These are phyloP conservation scores for Idris sp. DNA, from an alignment of 1,140 invertebrate genomes.

Conservation along the genomic window DNA sequence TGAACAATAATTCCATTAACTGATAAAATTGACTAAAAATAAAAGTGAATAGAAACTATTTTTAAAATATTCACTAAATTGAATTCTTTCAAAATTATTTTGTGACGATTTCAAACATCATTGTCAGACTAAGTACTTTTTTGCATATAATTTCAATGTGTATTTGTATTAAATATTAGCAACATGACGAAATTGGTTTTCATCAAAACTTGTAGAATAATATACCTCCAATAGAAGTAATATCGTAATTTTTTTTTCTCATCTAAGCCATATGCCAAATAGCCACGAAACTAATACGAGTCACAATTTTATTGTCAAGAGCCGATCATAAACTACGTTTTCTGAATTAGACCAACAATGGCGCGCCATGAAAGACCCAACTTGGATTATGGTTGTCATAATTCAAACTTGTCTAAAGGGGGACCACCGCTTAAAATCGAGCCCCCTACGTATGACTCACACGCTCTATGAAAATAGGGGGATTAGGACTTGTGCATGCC, in stretches of 20 bases:
- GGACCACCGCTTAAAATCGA: slow-evolving; percentile 10
- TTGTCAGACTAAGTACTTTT: no score
- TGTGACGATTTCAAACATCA: no score
- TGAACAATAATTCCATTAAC: no score
- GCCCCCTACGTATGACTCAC: slow-evolving; percentile 28
- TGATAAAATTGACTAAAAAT: no score
- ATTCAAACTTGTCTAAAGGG: slow-evolving; percentile 34
- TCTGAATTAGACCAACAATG: slow-evolving; percentile 44
- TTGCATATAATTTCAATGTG: no score
- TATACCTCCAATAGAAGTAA: no score
- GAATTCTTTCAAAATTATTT: no score
- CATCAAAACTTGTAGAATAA: no score
- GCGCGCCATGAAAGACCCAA: slow-evolving; percentile 21
- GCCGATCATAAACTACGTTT: slow-evolving; percentile 37
- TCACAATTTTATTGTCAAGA: slow-evolving; percentile 31
- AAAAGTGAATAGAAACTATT: no score
- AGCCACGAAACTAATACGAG: slow-evolving; percentile 17
- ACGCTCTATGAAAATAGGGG: slow-evolving; percentile 41
- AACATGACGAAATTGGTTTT: no score
- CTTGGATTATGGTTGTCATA: slow-evolving; percentile 48
- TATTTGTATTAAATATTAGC: no score
- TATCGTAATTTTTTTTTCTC: background rate
- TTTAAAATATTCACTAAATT: no score
- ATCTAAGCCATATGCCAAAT: slow-evolving; percentile 15
- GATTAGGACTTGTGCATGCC: slow-evolving; percentile 16